phyloP scores from a whole-genome alignment of 2,113 vertebrate species.

The Ploceus nigricollis region DNA sequence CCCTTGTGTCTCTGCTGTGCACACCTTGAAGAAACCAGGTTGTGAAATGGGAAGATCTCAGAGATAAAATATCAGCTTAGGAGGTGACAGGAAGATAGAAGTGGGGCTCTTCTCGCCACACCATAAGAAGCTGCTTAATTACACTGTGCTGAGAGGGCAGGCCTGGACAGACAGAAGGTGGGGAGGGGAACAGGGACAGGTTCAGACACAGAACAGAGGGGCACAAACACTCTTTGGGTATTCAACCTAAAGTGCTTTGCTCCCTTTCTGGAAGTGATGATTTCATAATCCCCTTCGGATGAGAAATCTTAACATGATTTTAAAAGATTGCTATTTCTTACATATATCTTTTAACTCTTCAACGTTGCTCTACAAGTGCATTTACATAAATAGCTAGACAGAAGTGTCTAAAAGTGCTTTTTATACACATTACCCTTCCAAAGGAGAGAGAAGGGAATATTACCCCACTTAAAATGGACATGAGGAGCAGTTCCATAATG shows the following conservation, averaged over 20 bases:
- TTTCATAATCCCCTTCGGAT: not conserved
- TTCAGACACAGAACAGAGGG: not conserved
- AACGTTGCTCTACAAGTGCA: not conserved
- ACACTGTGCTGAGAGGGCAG: not conserved
- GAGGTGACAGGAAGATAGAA: not conserved
- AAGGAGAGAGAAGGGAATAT: not conserved
- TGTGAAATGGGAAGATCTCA: not conserved
- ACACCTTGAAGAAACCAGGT: not conserved
- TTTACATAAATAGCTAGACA: not conserved
- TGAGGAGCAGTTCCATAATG: not conserved
- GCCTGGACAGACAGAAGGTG: not conserved
- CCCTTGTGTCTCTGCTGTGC: not conserved
- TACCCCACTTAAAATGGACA: not conserved
- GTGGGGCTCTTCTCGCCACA: not conserved
- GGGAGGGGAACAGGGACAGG: not conserved
- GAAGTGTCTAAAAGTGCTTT: not conserved
- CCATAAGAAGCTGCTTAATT: not conserved
- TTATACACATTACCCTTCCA: not conserved
- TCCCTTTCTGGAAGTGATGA: not conserved
- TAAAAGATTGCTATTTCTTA: not conserved
- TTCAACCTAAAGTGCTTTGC: not conserved
- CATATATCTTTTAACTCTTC: not conserved
- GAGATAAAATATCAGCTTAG: not conserved
- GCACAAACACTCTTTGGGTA: not conserved
- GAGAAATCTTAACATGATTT: not conserved